phyloP scores from a whole-genome alignment of 2,113 vertebrate species.

The Chamaetylas fuelleborni region DNA sequence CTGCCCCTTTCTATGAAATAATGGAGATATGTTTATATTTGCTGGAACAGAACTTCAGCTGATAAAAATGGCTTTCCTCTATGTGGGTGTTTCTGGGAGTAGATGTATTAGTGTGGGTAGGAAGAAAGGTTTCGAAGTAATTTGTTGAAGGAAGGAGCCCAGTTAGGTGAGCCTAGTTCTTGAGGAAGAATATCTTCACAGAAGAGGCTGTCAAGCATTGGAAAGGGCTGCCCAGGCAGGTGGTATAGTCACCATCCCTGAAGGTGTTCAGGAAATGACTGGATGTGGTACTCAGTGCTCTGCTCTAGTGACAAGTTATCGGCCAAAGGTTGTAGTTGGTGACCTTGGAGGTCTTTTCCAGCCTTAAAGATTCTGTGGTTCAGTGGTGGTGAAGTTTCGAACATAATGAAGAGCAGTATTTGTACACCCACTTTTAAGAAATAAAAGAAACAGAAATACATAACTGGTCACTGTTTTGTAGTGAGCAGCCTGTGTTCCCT shows the following conservation, averaged over 20 bases:
- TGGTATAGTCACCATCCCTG: not conserved
- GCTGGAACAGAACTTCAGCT: rapidly evolving
- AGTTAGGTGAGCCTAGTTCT: not conserved
- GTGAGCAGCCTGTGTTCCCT: too few relatives aligned
- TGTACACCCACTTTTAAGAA: not conserved
- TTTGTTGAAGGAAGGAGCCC: not conserved
- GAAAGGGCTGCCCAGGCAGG: not conserved
- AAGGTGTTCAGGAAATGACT: not conserved
- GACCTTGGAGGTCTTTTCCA: not conserved
- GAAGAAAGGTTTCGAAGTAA: not conserved
- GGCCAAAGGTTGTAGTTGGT: not conserved
- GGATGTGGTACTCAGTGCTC: not conserved
- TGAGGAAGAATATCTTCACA: not conserved
- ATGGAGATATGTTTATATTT: rapidly evolving
- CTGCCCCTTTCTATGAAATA: rapidly evolving
- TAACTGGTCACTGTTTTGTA: not conserved
- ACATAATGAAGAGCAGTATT: not conserved
- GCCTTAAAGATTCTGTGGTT: not conserved
- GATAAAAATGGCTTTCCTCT: not conserved
- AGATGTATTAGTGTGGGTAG: not conserved
- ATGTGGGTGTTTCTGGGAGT: not conserved
- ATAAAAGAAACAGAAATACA: not conserved
- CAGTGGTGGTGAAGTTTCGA: not conserved
- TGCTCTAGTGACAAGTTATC: not conserved
- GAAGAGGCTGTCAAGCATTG: not conserved